Evolutionary conservation across 2,888 invertebrate genomes (phyloP), one percentile per base, ranked within the genome.

Genomic region (Melolontha melolontha): DNA sequence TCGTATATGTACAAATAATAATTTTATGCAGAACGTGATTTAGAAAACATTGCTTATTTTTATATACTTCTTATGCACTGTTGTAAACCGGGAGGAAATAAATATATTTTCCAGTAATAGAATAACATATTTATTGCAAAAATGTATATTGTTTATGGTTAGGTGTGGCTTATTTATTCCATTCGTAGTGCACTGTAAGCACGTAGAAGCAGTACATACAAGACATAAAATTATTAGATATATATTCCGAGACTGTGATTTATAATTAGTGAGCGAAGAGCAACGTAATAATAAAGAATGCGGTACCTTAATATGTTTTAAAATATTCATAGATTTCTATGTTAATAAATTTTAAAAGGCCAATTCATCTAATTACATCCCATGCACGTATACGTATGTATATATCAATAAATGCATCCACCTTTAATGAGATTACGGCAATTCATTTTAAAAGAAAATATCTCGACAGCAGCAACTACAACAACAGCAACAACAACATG

Each of bases 281-380:
- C 39, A 54, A 54, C 52, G 44, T 44, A 44, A 44, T 44, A 44
- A 44, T 44, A 44, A 44, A 12, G 44, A 44, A 44, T 44, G 12
- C 12, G 44, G 14, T 44, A 5, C 44, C 44, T 47, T 47, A 14
- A 47, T 47, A 47, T 8, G 47, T 47, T 47, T 17, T 57, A 57
- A 57, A 57, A 42, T 57, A 57, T 57, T 57, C 57, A 57, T 57
- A 57, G 57, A 41, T 57, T 57, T 57, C 57, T 57, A 57, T 14
- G 57, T 57, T 57, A 57, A 57, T 57, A 57, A 57, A 57, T 57
- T 57, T 44, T 57, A 57, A 57, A 44, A 41, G 57, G 27, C 44
- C 57, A 57, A 57, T 57, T 57, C 57, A 57, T 57, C 57, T 57
- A 57, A 57, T 57, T 57, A 57, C 57, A 57, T 57, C 57, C 44